These are phyloP conservation scores for Sebastes matsubarae DNA, from an alignment of 2,797 vertebrate genomes.

Conservation along the genomic window DNA sequence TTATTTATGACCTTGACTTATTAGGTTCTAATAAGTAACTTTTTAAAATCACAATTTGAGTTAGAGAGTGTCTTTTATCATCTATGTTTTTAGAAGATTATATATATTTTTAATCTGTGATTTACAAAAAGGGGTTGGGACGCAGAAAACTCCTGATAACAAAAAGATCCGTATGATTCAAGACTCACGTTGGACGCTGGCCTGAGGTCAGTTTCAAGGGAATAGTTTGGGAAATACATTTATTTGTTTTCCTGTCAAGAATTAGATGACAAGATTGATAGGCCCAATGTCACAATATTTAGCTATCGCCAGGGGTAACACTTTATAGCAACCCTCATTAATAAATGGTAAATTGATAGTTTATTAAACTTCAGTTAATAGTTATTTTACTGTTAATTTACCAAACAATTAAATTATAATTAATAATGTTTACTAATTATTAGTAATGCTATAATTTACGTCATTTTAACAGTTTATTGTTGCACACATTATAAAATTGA, in stretches of 20 bases:
- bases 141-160: not conserved
- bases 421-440: too few relatives aligned
- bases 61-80: not conserved
- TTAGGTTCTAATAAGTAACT: not conserved
- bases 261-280: not conserved
- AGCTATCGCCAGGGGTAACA: too few relatives aligned
- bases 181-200: not conserved
- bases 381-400: too few relatives aligned
- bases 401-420: too few relatives aligned
- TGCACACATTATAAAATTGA: too few relatives aligned
- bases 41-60: not conserved
- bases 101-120: not conserved
- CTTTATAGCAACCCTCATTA: too few relatives aligned
- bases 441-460: too few relatives aligned
- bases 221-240: not conserved
- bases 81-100: not conserved
- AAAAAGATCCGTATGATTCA: not conserved
- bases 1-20: constrained; percentile 19
- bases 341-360: too few relatives aligned
- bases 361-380: too few relatives aligned
- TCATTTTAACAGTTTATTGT: too few relatives aligned
- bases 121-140: not conserved
- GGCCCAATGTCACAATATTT: not conserved
- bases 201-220: not conserved
- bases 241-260: not conserved